phyloP scores from a whole-genome alignment of 1,140 invertebrate species.

The Pseudachorutes palmiensis region DNA sequence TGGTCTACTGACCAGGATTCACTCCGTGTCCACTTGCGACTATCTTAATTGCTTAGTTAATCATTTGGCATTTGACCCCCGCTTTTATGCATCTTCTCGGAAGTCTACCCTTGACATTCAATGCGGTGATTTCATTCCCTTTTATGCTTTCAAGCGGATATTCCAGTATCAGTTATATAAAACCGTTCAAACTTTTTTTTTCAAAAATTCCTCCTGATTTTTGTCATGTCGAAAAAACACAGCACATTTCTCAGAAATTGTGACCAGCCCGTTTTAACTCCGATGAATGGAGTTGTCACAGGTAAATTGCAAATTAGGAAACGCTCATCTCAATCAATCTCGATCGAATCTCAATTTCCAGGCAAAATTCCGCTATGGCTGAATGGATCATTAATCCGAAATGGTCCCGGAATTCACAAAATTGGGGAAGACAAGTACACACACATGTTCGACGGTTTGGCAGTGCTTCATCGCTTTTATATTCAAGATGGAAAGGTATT shows the following conservation, averaged over 20 bases:
- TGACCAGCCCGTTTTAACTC: not conserved
- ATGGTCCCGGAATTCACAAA: slow-evolving; percentile 65
- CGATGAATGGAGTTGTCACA: not conserved
- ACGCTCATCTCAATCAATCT: not conserved
- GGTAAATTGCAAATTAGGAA: not conserved
- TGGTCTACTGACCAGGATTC: too few species aligned
- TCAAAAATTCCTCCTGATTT: too few species aligned
- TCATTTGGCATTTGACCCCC: too few species aligned
- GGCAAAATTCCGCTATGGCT: slow-evolving; percentile 70
- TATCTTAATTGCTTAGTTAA: too few species aligned
- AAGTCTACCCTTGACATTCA: too few species aligned
- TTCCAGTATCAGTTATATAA: too few species aligned
- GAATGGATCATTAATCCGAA: slow-evolving; percentile 66
- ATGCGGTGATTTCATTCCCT: too few species aligned
- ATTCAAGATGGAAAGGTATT: slow-evolving; percentile 38
- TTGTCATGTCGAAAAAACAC: too few species aligned
- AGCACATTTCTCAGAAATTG: not conserved
- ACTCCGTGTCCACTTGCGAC: too few species aligned
- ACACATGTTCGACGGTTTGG: slow-evolving; percentile 49
- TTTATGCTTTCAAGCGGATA: too few species aligned
- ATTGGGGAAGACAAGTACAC: slow-evolving; percentile 44
- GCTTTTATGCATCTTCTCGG: too few species aligned
- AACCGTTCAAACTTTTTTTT: too few species aligned
- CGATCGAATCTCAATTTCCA: slow-evolving; percentile 36
- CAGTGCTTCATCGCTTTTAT: slow-evolving; percentile 45